Evolutionary conservation across 2,888 invertebrate genomes (phyloP).

Genomic region (Polymixis flavicincta): DNA sequence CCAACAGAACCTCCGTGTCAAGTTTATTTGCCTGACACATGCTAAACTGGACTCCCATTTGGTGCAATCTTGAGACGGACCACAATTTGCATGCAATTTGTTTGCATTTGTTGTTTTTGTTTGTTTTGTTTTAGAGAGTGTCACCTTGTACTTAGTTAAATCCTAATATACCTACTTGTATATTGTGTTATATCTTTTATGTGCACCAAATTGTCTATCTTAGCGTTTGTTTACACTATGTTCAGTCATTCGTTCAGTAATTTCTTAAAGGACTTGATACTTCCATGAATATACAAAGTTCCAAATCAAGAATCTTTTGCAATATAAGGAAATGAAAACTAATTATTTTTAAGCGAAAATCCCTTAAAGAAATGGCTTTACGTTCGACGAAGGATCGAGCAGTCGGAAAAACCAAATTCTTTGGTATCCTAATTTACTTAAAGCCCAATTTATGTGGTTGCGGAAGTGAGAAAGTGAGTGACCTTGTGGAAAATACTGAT

Average conservation of each 20-base stretch:
- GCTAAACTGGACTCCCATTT: too few species aligned
- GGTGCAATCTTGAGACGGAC: too few species aligned
- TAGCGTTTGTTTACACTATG: background rate
- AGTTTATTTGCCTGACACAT: too few species aligned
- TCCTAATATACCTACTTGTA: too few species aligned
- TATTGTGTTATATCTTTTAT: too few species aligned
- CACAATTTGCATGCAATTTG: too few species aligned
- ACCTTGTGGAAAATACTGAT: slow-evolving; percentile 33
- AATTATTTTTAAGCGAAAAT: background rate
- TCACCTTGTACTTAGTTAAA: too few species aligned
- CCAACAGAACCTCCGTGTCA: too few species aligned
- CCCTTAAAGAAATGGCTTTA: background rate
- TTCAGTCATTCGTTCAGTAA: too few species aligned
- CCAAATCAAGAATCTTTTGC: background rate
- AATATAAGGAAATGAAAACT: background rate
- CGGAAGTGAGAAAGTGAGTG: slow-evolving; percentile 18
- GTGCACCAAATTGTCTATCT: too few species aligned
- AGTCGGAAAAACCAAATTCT: slow-evolving; percentile 24
- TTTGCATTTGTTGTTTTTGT: too few species aligned
- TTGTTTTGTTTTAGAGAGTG: background rate
- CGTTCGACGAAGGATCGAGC: background rate
- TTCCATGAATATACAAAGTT: background rate
- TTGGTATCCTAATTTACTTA: slow-evolving; percentile 38
- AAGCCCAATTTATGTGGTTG: slow-evolving; percentile 47
- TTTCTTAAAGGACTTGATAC: too few species aligned